phyloP scores from a whole-genome alignment of 2,797 vertebrate species.

The Nyctalus aviator region DNA sequence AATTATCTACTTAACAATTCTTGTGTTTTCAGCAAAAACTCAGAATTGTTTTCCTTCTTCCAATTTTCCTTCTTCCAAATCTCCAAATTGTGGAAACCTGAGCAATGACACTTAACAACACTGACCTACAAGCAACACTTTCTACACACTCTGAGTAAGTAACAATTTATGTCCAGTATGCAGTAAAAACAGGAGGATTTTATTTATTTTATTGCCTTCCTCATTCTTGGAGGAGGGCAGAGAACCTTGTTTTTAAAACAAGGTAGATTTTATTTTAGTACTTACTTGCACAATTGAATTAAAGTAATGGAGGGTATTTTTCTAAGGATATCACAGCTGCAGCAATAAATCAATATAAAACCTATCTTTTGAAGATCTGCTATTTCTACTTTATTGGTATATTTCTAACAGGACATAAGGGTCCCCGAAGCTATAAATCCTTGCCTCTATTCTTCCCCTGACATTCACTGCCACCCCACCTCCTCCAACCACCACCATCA shows the following conservation, averaged over 20 bases:
- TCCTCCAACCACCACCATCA: background rate
- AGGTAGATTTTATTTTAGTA: conserved; percentile 42
- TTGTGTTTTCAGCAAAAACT: background rate
- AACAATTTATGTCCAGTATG: background rate
- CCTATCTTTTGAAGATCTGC: conserved; percentile 39
- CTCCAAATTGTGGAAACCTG: background rate
- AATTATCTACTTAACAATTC: conserved; percentile 25
- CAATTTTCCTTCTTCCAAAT: background rate
- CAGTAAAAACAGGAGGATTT: background rate
- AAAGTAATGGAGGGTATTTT: conserved; percentile 14
- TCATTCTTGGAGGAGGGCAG: background rate
- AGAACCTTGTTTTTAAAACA: conserved; percentile 19
- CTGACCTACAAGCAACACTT: conserved; percentile 15
- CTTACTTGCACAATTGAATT: conserved; percentile 37
- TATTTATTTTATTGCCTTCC: conserved; percentile 36
- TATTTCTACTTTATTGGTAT: conserved; percentile 49
- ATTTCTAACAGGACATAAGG: background rate
- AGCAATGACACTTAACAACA: background rate
- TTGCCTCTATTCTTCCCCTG: background rate
- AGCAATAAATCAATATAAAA: conserved; percentile 56
- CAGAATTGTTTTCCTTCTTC: conserved; percentile 21
- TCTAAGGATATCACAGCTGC: background rate
- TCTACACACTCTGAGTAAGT: conserved; percentile 3
- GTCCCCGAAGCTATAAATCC: background rate
- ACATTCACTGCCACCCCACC: background rate